A percentile compares a stretch with the other conserved stretches of the same genome.
Evolutionary conservation across 2,113 vertebrate genomes (phyloP).

Genomic region (Bubo blakistoni): DNA sequence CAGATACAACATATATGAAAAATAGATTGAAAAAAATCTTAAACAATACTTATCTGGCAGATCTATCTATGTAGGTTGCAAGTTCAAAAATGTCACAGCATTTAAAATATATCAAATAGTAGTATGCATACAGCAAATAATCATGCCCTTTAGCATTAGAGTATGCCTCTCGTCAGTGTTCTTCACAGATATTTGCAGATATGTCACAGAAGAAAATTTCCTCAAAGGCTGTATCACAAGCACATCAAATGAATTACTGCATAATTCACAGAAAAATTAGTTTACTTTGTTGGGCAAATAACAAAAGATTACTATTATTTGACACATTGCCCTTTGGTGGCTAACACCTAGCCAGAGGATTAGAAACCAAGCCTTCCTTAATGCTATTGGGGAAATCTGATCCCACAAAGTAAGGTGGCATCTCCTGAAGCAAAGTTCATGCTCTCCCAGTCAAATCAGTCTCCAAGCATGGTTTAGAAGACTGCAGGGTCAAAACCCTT

Average conservation of each 20-base stretch:
- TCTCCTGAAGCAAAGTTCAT: background rate
- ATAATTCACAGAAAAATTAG: background rate
- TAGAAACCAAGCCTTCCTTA: background rate
- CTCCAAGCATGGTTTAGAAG: background rate
- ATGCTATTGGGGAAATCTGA: background rate
- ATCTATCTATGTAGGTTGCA: background rate
- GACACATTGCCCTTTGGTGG: background rate
- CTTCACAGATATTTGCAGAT: background rate
- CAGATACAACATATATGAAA: background rate
- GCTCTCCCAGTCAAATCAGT: background rate
- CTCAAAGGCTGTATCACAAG: background rate
- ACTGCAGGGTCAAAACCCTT: background rate
- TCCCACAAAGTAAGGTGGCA: background rate
- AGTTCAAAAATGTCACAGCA: background rate
- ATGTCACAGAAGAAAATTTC: background rate
- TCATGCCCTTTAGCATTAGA: background rate
- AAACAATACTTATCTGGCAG: background rate
- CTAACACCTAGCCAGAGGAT: background rate
- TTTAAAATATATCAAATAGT: background rate
- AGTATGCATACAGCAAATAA: background rate
- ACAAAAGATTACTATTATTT: background rate
- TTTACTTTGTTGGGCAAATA: background rate
- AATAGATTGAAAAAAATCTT: background rate
- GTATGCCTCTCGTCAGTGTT: background rate
- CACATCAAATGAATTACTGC: background rate